Percentiles rank a stretch among this genome's conserved stretches.
Conservation (phyloP, 2,888 invertebrate species). For the Scaptomyza reducta region DNA sequence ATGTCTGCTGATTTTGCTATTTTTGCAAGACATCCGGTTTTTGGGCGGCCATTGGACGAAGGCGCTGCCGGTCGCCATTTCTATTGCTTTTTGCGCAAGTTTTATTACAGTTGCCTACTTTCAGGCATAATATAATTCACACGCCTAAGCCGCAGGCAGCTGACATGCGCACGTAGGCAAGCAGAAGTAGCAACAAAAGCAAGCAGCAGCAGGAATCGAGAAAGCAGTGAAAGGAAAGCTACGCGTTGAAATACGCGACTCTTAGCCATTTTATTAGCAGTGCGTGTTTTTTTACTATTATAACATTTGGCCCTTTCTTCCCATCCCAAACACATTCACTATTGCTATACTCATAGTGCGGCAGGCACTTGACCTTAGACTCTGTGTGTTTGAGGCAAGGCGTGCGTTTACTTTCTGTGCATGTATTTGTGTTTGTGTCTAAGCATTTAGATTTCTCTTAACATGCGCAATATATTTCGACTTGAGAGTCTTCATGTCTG, state of each 20-base stretch:
- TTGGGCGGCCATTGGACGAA: constrained; percentile 18
- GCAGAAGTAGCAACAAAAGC: constrained; percentile 5
- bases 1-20: constrained; percentile 24
- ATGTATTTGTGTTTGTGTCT: constrained; percentile 39
- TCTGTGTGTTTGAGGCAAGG: constrained; percentile 19
- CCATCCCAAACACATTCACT: constrained; percentile 5
- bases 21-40: constrained; percentile 47
- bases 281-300: constrained; percentile 78
- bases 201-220: constrained; percentile 1
- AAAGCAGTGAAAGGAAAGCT: constrained; percentile 29
- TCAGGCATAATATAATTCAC: constrained; percentile 76
- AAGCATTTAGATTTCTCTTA: constrained; percentile 70
- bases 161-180: constrained; percentile 73
- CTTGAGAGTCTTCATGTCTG: constrained; percentile 41
- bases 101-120: constrained; percentile 76
- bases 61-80: constrained; percentile 25
- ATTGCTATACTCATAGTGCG: constrained; percentile 1
- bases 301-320: constrained; percentile 47
- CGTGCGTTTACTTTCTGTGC: constrained; percentile 43
- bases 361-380: constrained; percentile 66
- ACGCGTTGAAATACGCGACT: constrained; percentile 68
- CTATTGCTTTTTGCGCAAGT: constrained; percentile 63
- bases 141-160: constrained; percentile 75
- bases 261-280: constrained; percentile 75
- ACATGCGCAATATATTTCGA: constrained; percentile 72